phyloP scores from a whole-genome alignment of 2,888 invertebrate species.

The Xanthorhoe designata region DNA sequence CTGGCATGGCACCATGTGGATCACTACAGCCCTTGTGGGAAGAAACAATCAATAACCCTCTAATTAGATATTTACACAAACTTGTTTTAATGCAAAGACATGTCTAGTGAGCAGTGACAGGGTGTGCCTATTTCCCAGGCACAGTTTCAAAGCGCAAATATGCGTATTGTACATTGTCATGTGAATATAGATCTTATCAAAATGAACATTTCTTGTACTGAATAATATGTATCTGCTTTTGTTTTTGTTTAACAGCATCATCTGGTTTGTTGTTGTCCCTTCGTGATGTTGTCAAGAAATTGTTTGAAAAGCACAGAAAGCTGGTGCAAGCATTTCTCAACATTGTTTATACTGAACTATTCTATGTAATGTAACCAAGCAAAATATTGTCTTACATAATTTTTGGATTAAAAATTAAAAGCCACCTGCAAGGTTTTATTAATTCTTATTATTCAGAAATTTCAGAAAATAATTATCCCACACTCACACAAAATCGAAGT shows the following conservation, averaged over 20 bases:
- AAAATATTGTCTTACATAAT: conserved; percentile 83
- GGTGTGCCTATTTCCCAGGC: conserved; percentile 22
- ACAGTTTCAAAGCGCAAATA: conserved; percentile 19
- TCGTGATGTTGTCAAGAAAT: conserved; percentile 67
- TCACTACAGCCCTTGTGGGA: conserved; percentile 29
- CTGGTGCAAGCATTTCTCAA: conserved; percentile 75
- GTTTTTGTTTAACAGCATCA: conserved; percentile 63
- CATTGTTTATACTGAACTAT: conserved; percentile 82
- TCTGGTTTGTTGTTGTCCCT: conserved; percentile 59
- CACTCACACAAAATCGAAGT: no score
- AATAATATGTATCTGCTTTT: conserved; percentile 65
- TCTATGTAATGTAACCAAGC: conserved; percentile 83
- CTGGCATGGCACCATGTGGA: conserved; percentile 73
- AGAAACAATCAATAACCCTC: conserved; percentile 30
- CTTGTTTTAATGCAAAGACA: conserved; percentile 17
- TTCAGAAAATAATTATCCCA: no score
- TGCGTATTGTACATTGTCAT: conserved; percentile 66
- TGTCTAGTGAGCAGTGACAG: conserved; percentile 24
- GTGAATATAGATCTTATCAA: conserved; percentile 62
- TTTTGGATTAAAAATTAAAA: conserved; percentile 80
- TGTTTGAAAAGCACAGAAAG: conserved; percentile 68
- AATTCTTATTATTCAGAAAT: conserved; percentile 6
- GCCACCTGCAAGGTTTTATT: conserved; percentile 51
- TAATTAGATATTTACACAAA: conserved; percentile 23
- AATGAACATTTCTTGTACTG: conserved; percentile 67